Evolutionary conservation across 2,113 vertebrate genomes (phyloP).

Genomic region (Fulmarus glacialis): DNA sequence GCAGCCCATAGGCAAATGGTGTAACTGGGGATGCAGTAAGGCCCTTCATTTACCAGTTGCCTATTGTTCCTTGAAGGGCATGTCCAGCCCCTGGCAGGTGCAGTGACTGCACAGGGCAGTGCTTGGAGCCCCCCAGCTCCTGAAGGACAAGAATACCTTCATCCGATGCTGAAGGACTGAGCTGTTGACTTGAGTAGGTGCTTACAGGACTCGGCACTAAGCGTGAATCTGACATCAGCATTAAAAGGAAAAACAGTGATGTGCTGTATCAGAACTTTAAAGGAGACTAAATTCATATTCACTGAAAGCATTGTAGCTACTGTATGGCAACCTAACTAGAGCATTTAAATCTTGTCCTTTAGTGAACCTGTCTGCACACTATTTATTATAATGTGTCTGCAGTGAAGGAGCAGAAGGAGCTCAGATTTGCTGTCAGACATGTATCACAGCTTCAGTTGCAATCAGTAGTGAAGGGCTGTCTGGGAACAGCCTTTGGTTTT

Average conservation of each 20-base stretch:
- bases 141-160: background rate
- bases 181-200: background rate
- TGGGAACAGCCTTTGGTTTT: background rate
- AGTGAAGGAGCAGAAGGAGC: background rate
- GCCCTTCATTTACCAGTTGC: background rate
- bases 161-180: background rate
- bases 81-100: background rate
- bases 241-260: background rate
- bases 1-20: background rate
- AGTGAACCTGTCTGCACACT: background rate
- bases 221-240: background rate
- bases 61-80: background rate
- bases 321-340: background rate
- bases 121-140: background rate
- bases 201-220: background rate
- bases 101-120: background rate
- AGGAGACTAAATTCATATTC: background rate
- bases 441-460: background rate
- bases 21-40: background rate
- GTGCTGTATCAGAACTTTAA: background rate
- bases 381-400: background rate
- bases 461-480: background rate
- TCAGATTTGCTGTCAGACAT: background rate
- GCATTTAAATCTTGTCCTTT: background rate
- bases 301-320: background rate